Base-by-base conservation (phyloP, 1,140 invertebrate genomes). In the Pogonomyrmex barbatus region DNA sequence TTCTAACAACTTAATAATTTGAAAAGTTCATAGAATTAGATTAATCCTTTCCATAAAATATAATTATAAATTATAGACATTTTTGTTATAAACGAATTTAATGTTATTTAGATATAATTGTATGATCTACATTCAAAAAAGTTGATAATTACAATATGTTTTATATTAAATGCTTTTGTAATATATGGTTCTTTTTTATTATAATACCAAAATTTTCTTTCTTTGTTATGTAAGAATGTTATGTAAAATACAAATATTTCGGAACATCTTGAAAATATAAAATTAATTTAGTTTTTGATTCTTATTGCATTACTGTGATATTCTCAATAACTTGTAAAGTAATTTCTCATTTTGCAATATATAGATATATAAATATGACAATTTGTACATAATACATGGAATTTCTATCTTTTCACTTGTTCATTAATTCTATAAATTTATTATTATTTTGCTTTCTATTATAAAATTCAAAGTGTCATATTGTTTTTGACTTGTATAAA, bases 251-350 rank as follows among this genome's bases (percentile, higher is more conserved):
- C 4, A 56, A n/a, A 68, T 63, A 78, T 78, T 50, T 47, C 36
- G 24, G 33, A 54, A 47, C 3, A 70, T 8, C 58, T 56, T n/a
- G n/a, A 68, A 79, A 42, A 68, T 30, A 54, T 39, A 45, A 70
- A 58, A 45, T 70, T 81, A 56, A 24, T 33, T 70, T 45, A 70
- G n/a, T 81, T 14, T 56, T n/a, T 56, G 17, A 68, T 24, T 70
- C 8, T 70, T 42, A 87, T 50, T 86, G 36, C 47, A 62, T 50
- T 67, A 71, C 62, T 87, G 54, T 87, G 79, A 60, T 73, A 87
- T 75, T 70, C 24, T 76, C 9, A 8, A 52, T 52, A 70, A 87
- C 62, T n/a, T 85, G 58, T 70, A 85, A 17, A 84, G n/a, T 39
- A 73, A 81, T 60, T 24, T 50, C 30, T 62, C 10, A 56, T 78